Conservation (phyloP, 53 echinoderm and acorn worm genomes). For the Apostichopus leukothele region DNA sequence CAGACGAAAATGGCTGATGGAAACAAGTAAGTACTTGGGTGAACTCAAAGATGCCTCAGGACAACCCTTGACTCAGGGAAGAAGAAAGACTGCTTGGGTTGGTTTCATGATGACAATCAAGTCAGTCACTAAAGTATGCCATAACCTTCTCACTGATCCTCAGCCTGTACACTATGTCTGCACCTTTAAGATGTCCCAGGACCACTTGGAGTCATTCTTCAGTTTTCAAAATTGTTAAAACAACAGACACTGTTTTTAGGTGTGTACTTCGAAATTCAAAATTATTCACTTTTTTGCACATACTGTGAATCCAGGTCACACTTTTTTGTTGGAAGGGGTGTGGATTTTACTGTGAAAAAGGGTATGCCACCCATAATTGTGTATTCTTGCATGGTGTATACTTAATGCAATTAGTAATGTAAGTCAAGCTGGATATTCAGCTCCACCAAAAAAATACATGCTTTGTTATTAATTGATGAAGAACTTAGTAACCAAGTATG, state of each 20-base stretch:
- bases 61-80: constrained; percentile 18
- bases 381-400: no score
- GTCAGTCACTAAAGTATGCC: constrained; percentile 55
- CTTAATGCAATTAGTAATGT: no score
- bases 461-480: no score
- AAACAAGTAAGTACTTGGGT: constrained; percentile 55
- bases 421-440: no score
- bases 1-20: constrained; percentile 55
- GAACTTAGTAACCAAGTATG: no score
- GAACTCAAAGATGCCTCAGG: constrained; percentile 39
- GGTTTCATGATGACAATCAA: constrained; percentile 59
- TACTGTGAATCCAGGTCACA: background rate
- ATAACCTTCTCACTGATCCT: constrained; percentile 52
- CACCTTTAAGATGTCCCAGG: constrained; percentile 68
- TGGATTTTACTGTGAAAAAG: no score
- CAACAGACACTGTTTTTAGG: constrained; percentile 53
- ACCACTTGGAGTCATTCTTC: constrained; percentile 67
- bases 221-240: constrained; percentile 54
- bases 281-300: constrained; percentile 9
- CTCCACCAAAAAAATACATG: no score
- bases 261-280: constrained; percentile 16
- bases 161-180: constrained; percentile 56
- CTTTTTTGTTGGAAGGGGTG: no score
- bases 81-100: constrained; percentile 56
- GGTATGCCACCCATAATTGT: no score